These are phyloP conservation scores for Halcyon chelicuti DNA, from an alignment of 2,797 vertebrate species.

Conservation along the genomic window DNA sequence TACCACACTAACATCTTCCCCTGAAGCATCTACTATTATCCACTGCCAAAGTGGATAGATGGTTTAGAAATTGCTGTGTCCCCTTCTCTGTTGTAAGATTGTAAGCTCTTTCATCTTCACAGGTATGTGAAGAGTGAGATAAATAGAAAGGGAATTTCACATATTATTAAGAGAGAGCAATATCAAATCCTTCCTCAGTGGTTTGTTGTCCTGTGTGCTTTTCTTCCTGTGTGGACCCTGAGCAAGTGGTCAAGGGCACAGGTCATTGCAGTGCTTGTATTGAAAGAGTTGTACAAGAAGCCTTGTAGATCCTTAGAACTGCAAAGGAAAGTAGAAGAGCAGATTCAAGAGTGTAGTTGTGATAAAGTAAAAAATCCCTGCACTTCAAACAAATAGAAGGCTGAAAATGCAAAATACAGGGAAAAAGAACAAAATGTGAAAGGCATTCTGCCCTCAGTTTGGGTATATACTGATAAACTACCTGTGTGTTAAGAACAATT, in stretches of 20 bases:
- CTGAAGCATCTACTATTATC: neutral
- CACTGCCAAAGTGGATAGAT: neutral
- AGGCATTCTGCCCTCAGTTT: neutral
- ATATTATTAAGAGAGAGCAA: neutral
- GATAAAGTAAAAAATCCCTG: neutral
- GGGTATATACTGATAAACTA: neutral
- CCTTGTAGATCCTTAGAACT: fast-evolving
- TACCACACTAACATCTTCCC: neutral
- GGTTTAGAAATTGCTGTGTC: neutral
- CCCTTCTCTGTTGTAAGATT: neutral
- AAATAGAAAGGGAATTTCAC: neutral
- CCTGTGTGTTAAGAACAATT: neutral
- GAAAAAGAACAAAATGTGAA: neutral
- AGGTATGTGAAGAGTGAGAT: neutral
- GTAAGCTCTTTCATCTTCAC: neutral
- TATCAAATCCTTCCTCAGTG: neutral
- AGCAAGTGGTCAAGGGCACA: neutral
- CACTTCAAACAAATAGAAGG: neutral
- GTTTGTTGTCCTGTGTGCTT: neutral
- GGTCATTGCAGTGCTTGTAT: neutral
- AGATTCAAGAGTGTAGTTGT: neutral
- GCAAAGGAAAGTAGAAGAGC: neutral
- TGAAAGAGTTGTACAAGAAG: neutral
- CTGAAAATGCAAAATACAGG: neutral
- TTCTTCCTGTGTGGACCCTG: neutral